Evolutionary conservation across 2,113 vertebrate species (phyloP).

Genomic region (Dipodomys stephensi): DNA sequence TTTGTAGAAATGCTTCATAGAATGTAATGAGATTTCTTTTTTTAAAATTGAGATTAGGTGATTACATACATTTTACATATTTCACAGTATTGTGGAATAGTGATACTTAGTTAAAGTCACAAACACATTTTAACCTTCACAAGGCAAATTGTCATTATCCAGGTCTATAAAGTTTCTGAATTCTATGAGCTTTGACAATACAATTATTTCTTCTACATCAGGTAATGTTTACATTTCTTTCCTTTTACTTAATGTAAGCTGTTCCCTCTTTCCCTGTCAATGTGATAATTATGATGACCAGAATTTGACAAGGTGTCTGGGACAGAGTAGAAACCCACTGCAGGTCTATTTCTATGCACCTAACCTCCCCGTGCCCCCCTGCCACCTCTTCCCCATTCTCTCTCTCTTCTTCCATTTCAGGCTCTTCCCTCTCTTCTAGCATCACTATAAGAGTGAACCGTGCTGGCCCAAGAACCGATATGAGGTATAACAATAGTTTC

Average conservation of each 20-base stretch:
- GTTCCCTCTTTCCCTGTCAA: neutral
- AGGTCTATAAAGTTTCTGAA: no score
- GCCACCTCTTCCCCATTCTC: neutral
- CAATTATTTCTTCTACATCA: no score
- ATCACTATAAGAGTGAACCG: neutral
- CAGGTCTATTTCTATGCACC: neutral
- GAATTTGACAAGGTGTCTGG: neutral
- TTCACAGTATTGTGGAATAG: no score
- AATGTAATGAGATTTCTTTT: neutral
- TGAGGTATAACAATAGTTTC: accelerated
- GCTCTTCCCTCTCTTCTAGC: neutral
- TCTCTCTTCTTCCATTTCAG: neutral
- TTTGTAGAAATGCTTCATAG: neutral
- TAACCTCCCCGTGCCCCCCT: neutral
- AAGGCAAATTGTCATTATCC: no score
- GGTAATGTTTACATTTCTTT: no score
- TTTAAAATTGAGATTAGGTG: no score
- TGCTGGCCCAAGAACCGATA: neutral
- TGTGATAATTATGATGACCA: neutral
- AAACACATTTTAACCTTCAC: no score
- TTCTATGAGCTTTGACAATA: no score
- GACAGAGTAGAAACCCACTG: neutral
- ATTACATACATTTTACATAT: no score
- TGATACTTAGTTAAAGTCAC: no score
- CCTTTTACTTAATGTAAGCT: no score